Conservation (phyloP, 2,113 vertebrate species). For the Hypocryptadius cinnamomeus region DNA sequence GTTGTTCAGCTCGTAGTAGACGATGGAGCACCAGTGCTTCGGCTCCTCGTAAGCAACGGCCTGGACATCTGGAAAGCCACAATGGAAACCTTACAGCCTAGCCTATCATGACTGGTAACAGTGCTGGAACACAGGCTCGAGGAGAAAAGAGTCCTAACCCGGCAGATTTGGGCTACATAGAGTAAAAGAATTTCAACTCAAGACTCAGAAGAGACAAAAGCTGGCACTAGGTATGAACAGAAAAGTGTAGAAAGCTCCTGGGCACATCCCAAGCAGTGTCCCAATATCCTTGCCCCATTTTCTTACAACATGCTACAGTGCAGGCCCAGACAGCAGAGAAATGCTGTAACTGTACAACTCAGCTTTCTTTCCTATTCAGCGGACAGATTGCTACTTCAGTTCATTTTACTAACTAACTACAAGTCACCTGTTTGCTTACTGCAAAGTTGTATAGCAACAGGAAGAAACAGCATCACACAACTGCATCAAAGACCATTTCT, state of each 20-base stretch:
- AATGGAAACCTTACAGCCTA: constrained; percentile 30
- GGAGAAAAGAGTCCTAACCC: not conserved
- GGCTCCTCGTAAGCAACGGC: constrained; percentile 96
- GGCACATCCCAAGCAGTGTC: not conserved
- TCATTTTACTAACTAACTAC: not conserved
- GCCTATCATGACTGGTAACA: too few relatives aligned
- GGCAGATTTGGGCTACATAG: not conserved
- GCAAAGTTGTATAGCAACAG: not conserved
- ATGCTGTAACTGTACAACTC: not conserved
- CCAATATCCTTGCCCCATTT: not conserved
- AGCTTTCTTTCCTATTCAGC: not conserved
- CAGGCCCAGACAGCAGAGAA: not conserved
- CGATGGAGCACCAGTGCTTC: constrained; percentile 98
- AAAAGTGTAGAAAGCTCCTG: not conserved
- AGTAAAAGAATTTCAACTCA: not conserved
- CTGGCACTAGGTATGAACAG: not conserved
- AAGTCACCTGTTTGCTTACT: not conserved
- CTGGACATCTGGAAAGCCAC: constrained; percentile 85
- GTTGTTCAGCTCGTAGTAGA: constrained; percentile 99
- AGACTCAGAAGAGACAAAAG: not conserved
- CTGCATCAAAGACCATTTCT: not conserved
- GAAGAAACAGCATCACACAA: not conserved
- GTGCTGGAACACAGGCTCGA: not conserved
- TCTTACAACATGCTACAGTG: not conserved
- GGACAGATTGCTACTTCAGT: not conserved